Base-by-base conservation (phyloP, 2,888 invertebrate genomes). In the Oligia latruncula region DNA sequence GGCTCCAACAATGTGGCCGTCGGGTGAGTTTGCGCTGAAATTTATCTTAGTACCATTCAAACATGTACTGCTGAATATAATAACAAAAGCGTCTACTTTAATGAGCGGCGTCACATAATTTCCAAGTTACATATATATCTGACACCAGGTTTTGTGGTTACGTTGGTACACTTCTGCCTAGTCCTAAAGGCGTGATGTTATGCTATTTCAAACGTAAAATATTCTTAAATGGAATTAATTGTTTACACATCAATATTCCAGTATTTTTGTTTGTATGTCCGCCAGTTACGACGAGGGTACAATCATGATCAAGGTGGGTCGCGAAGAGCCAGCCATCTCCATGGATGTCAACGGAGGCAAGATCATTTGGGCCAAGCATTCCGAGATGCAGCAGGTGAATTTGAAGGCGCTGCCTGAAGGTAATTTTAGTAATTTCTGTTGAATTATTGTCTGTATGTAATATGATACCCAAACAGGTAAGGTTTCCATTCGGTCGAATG, bases 311-410 rank as follows among this genome's bases (percentile, higher is more conserved):
- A 99, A 99, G 95, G 98, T 99, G n/a, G 99, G 99, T 1, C 97
- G 99, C 65, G 99, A 99, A 94, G 99, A 99, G 93, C 99, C 99
- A 0, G 99, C 99, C 0, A 99, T 99, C 92, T 99, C 99, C 0
- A 99, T 99, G 99, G 99, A 99, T 95, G 98, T 98, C 1, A 98
- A 98, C 91, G 99, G 99, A 49, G 99, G 99, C 11, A 99, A 99
- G 97, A 99, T 99, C 82, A 98, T 99, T 80, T 99, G 99, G 99
- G 99, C 99, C 0, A 98, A 98, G 92, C 99, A 99, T 95, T 99
- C 99, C 0, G 99, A 99, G 96, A 98, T 99, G 94, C 99, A 99
- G 94, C 99, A 99, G 95, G 99, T 99, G 11, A 99, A 99, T 95
- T 95, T 99, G 86, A 99, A 99, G 93, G 98, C 99, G 0, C 94